Evolutionary conservation across 2,888 invertebrate species (phyloP), one percentile per base, ranked within the genome.

Genomic region (Polia nebulosa): DNA sequence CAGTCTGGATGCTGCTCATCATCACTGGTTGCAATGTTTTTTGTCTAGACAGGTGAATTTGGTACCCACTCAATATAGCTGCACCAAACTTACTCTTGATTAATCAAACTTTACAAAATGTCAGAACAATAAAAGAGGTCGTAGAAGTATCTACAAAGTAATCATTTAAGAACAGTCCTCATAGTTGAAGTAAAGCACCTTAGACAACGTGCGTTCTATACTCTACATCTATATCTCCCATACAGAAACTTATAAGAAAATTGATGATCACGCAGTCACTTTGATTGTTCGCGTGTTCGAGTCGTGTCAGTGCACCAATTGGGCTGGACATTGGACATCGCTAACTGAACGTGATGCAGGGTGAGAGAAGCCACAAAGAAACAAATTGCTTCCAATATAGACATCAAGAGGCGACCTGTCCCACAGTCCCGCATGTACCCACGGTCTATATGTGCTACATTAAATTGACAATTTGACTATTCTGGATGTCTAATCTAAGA

Each of bases 351-450:
- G 44, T 65, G 58, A 56, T 61, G 64, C 57, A 72, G 64, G 69
- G 15, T 41, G 72, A 72, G 66, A 72, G 72, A 68, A 66, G 64
- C 53, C 63, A 78, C 66, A 78, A 78, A 76, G 56, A 58, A 29
- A 73, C 55, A 64, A 80, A 83, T 81, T 80, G 74, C 34, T 64
- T 57, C 64, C 66, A 77, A 80, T 80, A 83, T 80, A 80, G 68
- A 58, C 57, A 32, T 72, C 69, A 53, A 68, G 25, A 58, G 63
- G 20, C 13, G 57, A 53, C 4, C 39, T 64, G 65, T 2, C 41
- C 27, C 36, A 32, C 70, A 32, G 36, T 3, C 25, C 25, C 39
- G 74, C 45, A 0, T 8, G 32, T 55, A 29, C 53, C 39, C 22
- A 65, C 67, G 67, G 17, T 25, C 36, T 57, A 15, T 13, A 65